A percentile compares a stretch with the other conserved stretches of the same genome.
Evolutionary conservation across 2,888 invertebrate genomes (phyloP).

Genomic region (Caradrina kadenii): DNA sequence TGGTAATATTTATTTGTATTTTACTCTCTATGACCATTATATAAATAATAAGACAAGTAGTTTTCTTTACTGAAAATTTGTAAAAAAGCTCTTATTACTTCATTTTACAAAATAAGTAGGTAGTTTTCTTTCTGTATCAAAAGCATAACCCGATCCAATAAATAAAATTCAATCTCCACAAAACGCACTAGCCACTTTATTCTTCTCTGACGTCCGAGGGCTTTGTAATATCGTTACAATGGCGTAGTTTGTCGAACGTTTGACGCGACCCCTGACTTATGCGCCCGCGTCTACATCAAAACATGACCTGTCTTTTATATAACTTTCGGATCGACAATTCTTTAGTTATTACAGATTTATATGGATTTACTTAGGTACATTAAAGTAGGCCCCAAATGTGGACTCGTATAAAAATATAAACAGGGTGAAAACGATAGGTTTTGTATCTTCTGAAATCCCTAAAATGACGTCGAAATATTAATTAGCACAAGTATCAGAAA

Average conservation of each 20-base stretch:
- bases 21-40: too few species aligned
- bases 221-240: constrained; percentile 76
- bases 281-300: constrained; percentile 76
- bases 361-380: neutral
- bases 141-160: neutral
- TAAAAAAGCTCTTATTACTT: too few species aligned
- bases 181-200: constrained; percentile 36
- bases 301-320: constrained; percentile 69
- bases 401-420: neutral
- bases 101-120: too few species aligned
- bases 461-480: too few species aligned
- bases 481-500: too few species aligned
- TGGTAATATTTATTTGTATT: too few species aligned
- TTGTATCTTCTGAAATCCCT: too few species aligned
- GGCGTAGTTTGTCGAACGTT: constrained; percentile 83
- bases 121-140: neutral
- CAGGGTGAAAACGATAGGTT: too few species aligned
- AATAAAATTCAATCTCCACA: constrained; percentile 1
- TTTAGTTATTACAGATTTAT: constrained; percentile 62
- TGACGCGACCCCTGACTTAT: constrained; percentile 83
- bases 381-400: neutral
- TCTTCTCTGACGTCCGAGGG: constrained; percentile 14
- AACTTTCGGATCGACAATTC: constrained; percentile 70
- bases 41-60: too few species aligned
- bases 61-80: too few species aligned